Evolutionary conservation across 2,113 vertebrate genomes (phyloP), one percentile per base, ranked within the genome.

Genomic region (Dinomys branickii): DNA sequence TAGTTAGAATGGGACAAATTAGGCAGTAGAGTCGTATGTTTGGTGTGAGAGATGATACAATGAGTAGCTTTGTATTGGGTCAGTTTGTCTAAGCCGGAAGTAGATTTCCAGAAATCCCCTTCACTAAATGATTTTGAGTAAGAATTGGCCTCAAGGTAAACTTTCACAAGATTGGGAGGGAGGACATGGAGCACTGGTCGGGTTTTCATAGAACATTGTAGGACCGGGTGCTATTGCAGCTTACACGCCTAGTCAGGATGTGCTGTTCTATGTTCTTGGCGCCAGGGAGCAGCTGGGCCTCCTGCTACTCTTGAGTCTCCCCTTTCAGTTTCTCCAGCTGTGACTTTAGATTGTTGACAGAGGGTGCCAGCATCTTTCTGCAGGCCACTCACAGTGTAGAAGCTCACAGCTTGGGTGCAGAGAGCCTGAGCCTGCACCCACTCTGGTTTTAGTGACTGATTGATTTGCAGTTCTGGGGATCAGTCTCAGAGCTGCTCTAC

Each of bases 21-120:
- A 41, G 61, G 38, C 35, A 35, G 33, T 0, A 5, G 58, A 73
- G 44, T 9, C 86, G 52, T 54, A 20, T 0, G 0, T 0, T 50
- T 26, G 12, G 7, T 26, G 54, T 44, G 13, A 65, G 19, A 82
- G 73, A 56, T 24, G 38, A 67, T 16, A 3, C 4, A 19, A 11
- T 17, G 71, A 35, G 19, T 41, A 65, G 9, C 65, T 95, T 71
- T 65, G 47, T 54, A 19, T 50, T 14, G 28, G 24, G 90, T 63
- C 54, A 83, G 26, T 30, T 35, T 44, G 77, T 13, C 58, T 86
- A 33, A 80, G 38, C 61, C 16, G 22, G 33, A 75, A 50, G 41
- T 58, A 35, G 44, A 65, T 88, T 95, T 94, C 56, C 50, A 50
- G 71, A 52, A 96, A 81, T 67, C 67, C 26, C 65, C 47, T 92